Percentiles rank a stretch among this genome's conserved stretches.
These are phyloP conservation scores for Halesus radiatus DNA, from an alignment of 1,140 invertebrate species.

Conservation along the genomic window DNA sequence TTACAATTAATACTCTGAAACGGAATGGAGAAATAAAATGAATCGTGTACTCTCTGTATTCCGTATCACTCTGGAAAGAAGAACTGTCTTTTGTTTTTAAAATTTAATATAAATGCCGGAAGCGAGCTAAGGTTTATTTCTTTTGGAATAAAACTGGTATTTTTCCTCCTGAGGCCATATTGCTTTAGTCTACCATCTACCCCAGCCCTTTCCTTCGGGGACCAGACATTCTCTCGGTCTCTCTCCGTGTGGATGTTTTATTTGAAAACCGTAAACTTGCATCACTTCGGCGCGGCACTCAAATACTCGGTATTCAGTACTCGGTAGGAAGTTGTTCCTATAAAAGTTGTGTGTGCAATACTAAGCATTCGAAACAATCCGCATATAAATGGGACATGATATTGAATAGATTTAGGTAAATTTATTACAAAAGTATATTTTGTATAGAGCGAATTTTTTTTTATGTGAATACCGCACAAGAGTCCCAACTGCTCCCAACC, in stretches of 20 bases:
- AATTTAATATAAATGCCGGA: slow-evolving; percentile 33
- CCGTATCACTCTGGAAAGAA: not conserved
- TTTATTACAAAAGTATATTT: too few species aligned
- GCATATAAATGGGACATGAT: too few species aligned
- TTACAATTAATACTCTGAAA: too few species aligned
- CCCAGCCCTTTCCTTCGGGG: slow-evolving; percentile 22
- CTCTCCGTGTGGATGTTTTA: slow-evolving; percentile 20
- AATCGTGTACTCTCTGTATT: not conserved
- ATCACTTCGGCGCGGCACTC: slow-evolving; percentile 7
- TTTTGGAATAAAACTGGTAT: slow-evolving; percentile 16
- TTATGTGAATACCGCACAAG: too few species aligned
- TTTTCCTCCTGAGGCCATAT: slow-evolving; percentile 24
- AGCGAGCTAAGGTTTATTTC: slow-evolving; percentile 19
- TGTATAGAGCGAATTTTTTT: too few species aligned
- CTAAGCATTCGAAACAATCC: not conserved
- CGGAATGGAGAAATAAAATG: too few species aligned
- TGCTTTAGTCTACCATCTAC: slow-evolving; percentile 1
- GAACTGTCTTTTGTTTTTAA: not conserved
- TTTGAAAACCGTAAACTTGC: slow-evolving; percentile 31
- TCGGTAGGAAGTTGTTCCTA: not conserved
- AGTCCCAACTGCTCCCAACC: too few species aligned
- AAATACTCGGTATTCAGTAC: not conserved
- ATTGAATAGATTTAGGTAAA: too few species aligned
- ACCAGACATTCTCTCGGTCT: not conserved
- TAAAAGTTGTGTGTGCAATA: not conserved